Percentiles rank a stretch among this genome's conserved stretches.
These are phyloP conservation scores for Lasioglossum baleicum DNA, from an alignment of 1,140 invertebrate species.

Conservation along the genomic window DNA sequence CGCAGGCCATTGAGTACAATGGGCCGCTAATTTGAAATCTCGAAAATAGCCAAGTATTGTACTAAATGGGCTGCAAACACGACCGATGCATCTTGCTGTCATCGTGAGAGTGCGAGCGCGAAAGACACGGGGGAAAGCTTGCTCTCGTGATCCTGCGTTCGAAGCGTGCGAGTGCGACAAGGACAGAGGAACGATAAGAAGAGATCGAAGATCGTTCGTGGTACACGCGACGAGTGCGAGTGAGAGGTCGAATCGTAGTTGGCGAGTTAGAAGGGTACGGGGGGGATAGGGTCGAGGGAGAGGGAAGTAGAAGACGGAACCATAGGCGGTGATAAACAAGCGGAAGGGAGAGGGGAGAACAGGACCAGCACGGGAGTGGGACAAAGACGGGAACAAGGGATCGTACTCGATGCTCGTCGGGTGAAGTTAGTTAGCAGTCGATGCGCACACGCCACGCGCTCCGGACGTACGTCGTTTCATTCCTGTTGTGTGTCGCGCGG, in stretches of 20 bases:
- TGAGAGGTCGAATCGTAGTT: slow-evolving; percentile 1
- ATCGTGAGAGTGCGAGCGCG: slow-evolving; percentile 5
- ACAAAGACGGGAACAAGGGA: slow-evolving; percentile 42
- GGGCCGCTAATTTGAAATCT: background rate
- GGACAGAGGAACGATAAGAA: background rate
- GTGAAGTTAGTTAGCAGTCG: slow-evolving; percentile 78
- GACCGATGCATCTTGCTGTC: slow-evolving; percentile 30
- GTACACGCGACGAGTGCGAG: slow-evolving; percentile 2
- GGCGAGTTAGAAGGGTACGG: background rate
- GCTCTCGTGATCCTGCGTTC: background rate
- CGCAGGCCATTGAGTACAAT: background rate
- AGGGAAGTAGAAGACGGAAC: slow-evolving; percentile 24
- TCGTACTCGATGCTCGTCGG: slow-evolving; percentile 66
- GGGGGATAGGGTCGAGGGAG: background rate
- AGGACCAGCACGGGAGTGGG: slow-evolving; percentile 20
- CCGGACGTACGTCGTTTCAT: slow-evolving; percentile 66
- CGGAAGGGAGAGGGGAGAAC: slow-evolving; percentile 42
- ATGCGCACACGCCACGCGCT: slow-evolving; percentile 77
- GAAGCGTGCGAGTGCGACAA: background rate
- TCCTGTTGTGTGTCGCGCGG: slow-evolving; percentile 32
- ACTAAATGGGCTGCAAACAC: slow-evolving; percentile 27
- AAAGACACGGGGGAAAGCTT: slow-evolving; percentile 13
- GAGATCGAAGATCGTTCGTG: slow-evolving; percentile 9
- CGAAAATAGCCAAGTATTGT: slow-evolving; percentile 20
- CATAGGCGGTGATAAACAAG: slow-evolving; percentile 47